Evolutionary conservation across 2,888 invertebrate species (phyloP), one percentile per base, ranked within the genome.

Genomic region (Volucella inanis): DNA sequence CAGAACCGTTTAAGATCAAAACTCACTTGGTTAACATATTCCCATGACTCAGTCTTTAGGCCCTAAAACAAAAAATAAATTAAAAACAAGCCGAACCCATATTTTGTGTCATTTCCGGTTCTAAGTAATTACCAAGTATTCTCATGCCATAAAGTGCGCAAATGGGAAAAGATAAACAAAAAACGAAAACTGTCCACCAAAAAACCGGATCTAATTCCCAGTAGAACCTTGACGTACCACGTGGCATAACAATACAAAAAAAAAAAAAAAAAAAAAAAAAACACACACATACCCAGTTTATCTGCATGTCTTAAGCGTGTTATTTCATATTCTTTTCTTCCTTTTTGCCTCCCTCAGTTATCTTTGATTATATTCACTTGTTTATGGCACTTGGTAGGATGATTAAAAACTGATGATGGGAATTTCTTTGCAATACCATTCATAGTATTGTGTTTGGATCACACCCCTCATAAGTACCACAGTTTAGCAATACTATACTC

Each of bases 311-410:
- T 22, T 22, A 3, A 22, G 22, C 22, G 22, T 3, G 22, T 22
- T 22, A 3, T 4, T 22, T 41, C 18, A 65, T 39, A 14, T 8
- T 50, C n/a, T 8, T 67, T 39, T n/a, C 4, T 38, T 18, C 3
- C 49, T 41, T 57, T 76, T 45, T 54, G 47, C 39, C 41, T 43
- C 54, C 18, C 47, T 45, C 55, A 45, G 43, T 64, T 70, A 52
- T 77, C 39, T 52, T 82, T 77, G 71, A 71, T 76, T 70, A 45
- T 71, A 54, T 70, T 71, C 62, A 71, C 59, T 82, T 82, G 61
- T 72, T 77, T 67, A 49, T 77, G 54, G 47, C 71, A 59, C 45
- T 76, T 59, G 18, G 31, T 18, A 52, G 57, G 14, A 45, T 38
- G 50, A 65, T 11, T n/a, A 38, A 14, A 10, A 18, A 50, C 54